phyloP scores from a whole-genome alignment of 2,888 invertebrate genomes.

The Cabera pusaria region DNA sequence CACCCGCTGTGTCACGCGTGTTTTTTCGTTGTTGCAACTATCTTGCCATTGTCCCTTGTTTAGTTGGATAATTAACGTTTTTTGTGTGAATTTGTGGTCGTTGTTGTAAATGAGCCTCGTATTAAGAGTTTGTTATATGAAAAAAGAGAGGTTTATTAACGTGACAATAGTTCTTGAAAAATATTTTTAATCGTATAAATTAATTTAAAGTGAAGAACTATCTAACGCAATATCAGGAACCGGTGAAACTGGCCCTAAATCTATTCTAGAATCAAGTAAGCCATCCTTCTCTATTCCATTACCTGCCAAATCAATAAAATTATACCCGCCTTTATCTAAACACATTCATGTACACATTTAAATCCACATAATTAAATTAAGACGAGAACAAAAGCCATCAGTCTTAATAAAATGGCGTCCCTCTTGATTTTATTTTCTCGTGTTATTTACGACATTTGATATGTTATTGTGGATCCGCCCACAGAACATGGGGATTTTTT shows the following conservation, averaged over 20 bases:
- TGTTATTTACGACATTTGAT: conserved; percentile 29
- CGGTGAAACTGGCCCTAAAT: too few species aligned
- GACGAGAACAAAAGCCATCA: conserved; percentile 20
- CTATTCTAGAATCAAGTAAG: too few species aligned
- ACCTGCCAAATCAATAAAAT: too few species aligned
- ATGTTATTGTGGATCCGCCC: conserved; percentile 20
- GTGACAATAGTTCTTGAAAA: too few species aligned
- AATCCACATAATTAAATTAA: conserved; percentile 2
- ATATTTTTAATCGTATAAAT: too few species aligned
- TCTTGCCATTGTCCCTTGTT: conserved; percentile 38
- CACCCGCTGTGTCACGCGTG: conserved; percentile 55
- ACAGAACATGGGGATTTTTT: too few species aligned
- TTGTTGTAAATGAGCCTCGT: conserved; percentile 1
- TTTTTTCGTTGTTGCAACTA: conserved; percentile 18
- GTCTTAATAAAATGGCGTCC: conserved; percentile 31
- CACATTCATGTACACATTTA: too few species aligned
- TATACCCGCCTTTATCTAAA: too few species aligned
- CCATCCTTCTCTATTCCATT: too few species aligned
- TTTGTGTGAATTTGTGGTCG: conserved; percentile 16
- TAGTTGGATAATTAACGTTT: conserved; percentile 22
- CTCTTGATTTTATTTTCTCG: conserved; percentile 26
- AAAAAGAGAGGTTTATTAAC: too few species aligned
- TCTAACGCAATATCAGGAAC: too few species aligned
- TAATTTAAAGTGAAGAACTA: too few species aligned
- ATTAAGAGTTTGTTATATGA: conserved; percentile 9